Evolutionary conservation across 1,140 invertebrate genomes (phyloP).

Genomic region (Papilio polyxenes): DNA sequence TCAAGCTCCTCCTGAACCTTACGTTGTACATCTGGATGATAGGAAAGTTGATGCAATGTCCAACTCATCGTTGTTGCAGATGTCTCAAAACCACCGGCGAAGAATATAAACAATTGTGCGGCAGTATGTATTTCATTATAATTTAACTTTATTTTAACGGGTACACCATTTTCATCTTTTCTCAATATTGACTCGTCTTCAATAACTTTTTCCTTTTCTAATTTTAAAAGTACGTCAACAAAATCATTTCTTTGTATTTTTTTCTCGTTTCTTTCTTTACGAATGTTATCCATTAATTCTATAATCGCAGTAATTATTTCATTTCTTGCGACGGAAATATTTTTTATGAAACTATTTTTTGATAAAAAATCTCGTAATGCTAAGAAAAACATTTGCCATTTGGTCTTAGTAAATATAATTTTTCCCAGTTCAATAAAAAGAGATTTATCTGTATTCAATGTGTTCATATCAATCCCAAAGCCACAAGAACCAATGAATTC

Average conservation of each 20-base stretch:
- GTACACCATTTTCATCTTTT: constrained; percentile 34
- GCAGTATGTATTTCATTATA: constrained; percentile 29
- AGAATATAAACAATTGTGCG: constrained; percentile 46
- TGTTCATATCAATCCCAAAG: constrained; percentile 51
- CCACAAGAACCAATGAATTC: constrained; percentile 68
- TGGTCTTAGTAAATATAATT: constrained; percentile 36
- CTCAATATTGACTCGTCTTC: constrained; percentile 23
- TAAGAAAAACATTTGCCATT: constrained; percentile 36
- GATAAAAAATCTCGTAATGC: constrained; percentile 35
- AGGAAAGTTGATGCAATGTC: constrained; percentile 43
- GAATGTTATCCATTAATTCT: constrained; percentile 21
- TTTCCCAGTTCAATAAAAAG: constrained; percentile 31
- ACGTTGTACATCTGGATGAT: constrained; percentile 41
- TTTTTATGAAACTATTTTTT: constrained; percentile 19
- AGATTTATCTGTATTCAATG: constrained; percentile 43
- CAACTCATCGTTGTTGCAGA: constrained; percentile 41
- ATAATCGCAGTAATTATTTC: constrained; percentile 23
- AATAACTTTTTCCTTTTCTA: constrained; percentile 24
- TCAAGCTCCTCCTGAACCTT: constrained; percentile 45
- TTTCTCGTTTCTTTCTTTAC: constrained; percentile 26
- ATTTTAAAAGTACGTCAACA: constrained; percentile 35
- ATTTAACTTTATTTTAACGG: constrained; percentile 30
- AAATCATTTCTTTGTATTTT: constrained; percentile 24
- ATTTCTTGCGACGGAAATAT: constrained; percentile 30
- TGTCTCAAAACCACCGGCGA: constrained; percentile 46